Evolutionary conservation across 2,797 vertebrate species (phyloP), one percentile per base, ranked within the genome.

Genomic region (Acridotheres tristis): DNA sequence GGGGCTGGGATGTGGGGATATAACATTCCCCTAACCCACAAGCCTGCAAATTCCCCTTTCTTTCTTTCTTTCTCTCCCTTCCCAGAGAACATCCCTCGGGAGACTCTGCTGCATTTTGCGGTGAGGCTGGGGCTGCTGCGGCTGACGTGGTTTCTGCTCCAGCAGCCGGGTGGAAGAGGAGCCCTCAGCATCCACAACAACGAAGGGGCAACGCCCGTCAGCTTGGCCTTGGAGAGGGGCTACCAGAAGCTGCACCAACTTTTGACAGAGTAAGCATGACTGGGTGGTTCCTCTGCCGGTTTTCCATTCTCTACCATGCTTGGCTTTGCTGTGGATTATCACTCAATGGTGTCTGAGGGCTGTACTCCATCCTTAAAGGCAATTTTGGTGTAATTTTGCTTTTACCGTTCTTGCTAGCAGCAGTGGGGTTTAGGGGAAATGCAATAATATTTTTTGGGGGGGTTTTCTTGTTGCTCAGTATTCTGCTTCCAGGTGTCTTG

Each of bases 71-170:
- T 94, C 43, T 25, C 69, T 68, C 71, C 16, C 55, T 88, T 81
- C 72, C 16, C 96, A 99, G 99, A 98, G 85, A 96, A 97, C 62
- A 96, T 97, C 74, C 98, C 99, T 57, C 99, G 98, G 92, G 99
- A 99, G 90, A 99, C 99, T 0, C 94, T 99, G 94, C 97, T 99
- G 98, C 99, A 99, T 94, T 99, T 99, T 89, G 98, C 99, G 2
- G 99, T 98, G 38, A 97, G 99, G 11, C 98, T 99, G n/a, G 99
- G 99, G 19, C 98, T 99, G 81, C 95, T 97, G 90, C 97, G 98
- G 55, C 97, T 99, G 40, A 98, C 99, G 0, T 97, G 96, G 94
- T 99, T 99, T 93, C 97, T 99, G 93, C 96, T 99, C 82, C 98
- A 98, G 96, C 99, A 99, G 96, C 97, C 99, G 0, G 99, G 99